These are phyloP conservation scores for Piliocolobus tephrosceles DNA, from an alignment of 2,113 vertebrate species.

Conservation along the genomic window DNA sequence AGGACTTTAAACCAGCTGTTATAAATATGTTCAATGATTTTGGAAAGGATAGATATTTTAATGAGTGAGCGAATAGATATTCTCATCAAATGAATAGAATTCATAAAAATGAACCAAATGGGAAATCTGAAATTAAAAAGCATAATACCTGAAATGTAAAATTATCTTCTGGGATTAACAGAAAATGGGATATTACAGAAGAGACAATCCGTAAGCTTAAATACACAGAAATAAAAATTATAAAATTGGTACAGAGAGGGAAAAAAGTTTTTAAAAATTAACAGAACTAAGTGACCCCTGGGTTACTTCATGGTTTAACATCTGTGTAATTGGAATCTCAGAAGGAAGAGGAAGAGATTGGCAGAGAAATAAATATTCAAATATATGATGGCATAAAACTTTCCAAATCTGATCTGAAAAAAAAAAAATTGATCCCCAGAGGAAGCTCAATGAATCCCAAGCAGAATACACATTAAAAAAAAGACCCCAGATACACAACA, in stretches of 20 bases:
- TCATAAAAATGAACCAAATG: neutral
- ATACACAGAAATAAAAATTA: neutral
- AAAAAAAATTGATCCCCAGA: neutral
- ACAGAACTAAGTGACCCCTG: neutral
- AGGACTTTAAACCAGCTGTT: neutral
- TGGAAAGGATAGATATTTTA: neutral
- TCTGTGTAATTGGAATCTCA: neutral
- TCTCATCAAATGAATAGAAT: neutral
- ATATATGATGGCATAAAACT: neutral
- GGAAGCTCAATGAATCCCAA: neutral
- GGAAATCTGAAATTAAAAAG: slow-evolving; percentile 1
- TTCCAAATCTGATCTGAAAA: neutral
- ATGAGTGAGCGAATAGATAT: neutral
- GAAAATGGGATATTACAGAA: neutral
- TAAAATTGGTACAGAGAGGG: neutral
- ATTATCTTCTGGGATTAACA: neutral
- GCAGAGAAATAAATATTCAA: neutral
- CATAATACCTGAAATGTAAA: neutral
- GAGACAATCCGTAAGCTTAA: neutral
- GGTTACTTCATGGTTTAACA: neutral
- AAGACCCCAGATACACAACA: neutral
- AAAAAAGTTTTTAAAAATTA: neutral
- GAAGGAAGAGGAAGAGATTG: neutral
- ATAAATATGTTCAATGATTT: neutral
- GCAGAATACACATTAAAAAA: neutral